phyloP scores from a whole-genome alignment of 2,888 invertebrate genomes.

The Pristionchus entomophagus region DNA sequence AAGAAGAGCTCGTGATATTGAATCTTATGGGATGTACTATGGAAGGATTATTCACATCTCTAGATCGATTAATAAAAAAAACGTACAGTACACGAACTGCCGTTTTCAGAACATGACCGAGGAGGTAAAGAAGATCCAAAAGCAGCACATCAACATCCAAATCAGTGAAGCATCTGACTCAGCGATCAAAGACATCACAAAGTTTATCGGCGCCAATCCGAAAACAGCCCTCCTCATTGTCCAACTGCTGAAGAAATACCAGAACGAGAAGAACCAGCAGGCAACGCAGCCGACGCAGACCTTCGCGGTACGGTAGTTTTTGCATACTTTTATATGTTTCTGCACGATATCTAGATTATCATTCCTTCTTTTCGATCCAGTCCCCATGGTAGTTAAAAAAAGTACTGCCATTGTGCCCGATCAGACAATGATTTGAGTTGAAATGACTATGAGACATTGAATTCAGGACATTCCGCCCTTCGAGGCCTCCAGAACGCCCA shows the following conservation, averaged over 20 bases:
- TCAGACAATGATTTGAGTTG: no score
- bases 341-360: no score
- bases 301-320: not conserved
- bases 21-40: no score
- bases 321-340: no score
- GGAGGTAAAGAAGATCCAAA: constrained; percentile 59
- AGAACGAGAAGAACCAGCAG: constrained; percentile 56
- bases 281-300: not conserved
- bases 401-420: no score
- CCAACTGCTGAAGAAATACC: constrained; percentile 69
- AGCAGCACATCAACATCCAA: constrained; percentile 55
- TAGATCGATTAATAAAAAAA: no score
- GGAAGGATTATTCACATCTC: no score
- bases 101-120: constrained; percentile 40
- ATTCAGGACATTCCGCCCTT: constrained; percentile 23
- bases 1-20: no score
- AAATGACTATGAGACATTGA: no score
- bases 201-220: constrained; percentile 67
- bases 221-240: constrained; percentile 73
- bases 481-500: not conserved
- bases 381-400: no score
- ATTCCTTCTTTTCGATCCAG: no score
- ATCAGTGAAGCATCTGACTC: constrained; percentile 68
- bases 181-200: constrained; percentile 73
- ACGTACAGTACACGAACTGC: no score